These are phyloP conservation scores for Macrosoma leucophasiata DNA, from an alignment of 2,888 invertebrate genomes.

Conservation along the genomic window DNA sequence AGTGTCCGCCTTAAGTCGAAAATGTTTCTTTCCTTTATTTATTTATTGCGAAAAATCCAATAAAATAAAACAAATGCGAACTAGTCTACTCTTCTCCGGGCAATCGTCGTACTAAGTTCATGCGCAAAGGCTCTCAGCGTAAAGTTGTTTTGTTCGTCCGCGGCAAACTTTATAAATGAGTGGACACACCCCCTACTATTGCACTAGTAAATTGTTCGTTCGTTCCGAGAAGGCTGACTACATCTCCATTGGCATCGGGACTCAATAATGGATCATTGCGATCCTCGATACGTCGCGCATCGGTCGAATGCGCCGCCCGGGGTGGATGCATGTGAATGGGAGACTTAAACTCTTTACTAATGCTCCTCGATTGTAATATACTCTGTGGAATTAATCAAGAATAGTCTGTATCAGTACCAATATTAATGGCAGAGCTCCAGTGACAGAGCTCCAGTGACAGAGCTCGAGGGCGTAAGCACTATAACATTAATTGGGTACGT, in stretches of 20 bases:
- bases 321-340: slow-evolving; percentile 52
- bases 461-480: too few species aligned
- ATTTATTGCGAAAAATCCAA: too few species aligned
- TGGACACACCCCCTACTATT: slow-evolving; percentile 50
- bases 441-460: slow-evolving; percentile 1
- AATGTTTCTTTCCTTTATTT: too few species aligned
- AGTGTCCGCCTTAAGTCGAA: too few species aligned
- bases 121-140: too few species aligned
- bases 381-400: too few species aligned
- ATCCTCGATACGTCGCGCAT: slow-evolving; percentile 54
- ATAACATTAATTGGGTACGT: too few species aligned
- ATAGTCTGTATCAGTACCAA: too few species aligned
- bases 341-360: slow-evolving; percentile 24
- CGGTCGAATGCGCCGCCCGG: slow-evolving; percentile 41
- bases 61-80: too few species aligned
- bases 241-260: slow-evolving; percentile 53
- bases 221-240: slow-evolving; percentile 34
- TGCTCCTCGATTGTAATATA: slow-evolving; percentile 31
- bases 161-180: slow-evolving; percentile 37
- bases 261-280: slow-evolving; percentile 49
- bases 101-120: too few species aligned
- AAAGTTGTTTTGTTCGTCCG: slow-evolving; percentile 28
- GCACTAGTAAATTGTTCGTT: slow-evolving; percentile 43
- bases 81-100: too few species aligned
- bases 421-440: too few species aligned